Percentiles rank a stretch among this genome's conserved stretches.
Conservation (phyloP, 2,888 invertebrate genomes). For the Brassicogethes aeneus region DNA sequence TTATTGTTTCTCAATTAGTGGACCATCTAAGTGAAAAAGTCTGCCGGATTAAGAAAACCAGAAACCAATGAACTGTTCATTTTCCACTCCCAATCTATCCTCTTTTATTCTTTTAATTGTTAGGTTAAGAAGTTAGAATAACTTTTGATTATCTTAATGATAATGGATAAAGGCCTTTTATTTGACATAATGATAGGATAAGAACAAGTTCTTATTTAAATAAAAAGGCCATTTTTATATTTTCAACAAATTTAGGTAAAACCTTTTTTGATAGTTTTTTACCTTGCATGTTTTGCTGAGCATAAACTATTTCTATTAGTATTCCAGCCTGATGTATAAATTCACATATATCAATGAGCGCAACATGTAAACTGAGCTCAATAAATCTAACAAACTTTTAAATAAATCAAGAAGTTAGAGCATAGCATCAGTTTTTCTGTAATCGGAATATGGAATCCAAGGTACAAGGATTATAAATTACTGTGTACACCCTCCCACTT, state of each 20-base stretch:
- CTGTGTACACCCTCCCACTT: conserved; percentile 23
- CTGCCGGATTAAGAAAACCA: conserved; percentile 23
- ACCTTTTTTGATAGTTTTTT: too few relatives aligned
- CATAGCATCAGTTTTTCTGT: not conserved
- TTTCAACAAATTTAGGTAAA: too few relatives aligned
- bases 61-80: conserved; percentile 15
- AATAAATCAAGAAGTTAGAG: not conserved
- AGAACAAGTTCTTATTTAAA: too few relatives aligned
- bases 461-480: conserved; percentile 17
- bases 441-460: conserved; percentile 12
- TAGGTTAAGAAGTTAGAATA: too few relatives aligned
- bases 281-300: too few relatives aligned
- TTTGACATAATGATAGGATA: too few relatives aligned
- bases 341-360: not conserved
- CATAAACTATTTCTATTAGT: too few relatives aligned
- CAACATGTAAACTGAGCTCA: not conserved
- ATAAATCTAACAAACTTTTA: not conserved
- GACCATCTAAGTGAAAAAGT: conserved; percentile 23
- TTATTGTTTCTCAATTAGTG: conserved; percentile 40
- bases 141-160: too few relatives aligned
- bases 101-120: too few relatives aligned
- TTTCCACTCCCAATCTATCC: conserved; percentile 9
- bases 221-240: too few relatives aligned
- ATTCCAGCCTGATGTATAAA: not conserved
- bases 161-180: too few relatives aligned